phyloP scores from a whole-genome alignment of 2,888 invertebrate genomes.

The Papilio elwesi region DNA sequence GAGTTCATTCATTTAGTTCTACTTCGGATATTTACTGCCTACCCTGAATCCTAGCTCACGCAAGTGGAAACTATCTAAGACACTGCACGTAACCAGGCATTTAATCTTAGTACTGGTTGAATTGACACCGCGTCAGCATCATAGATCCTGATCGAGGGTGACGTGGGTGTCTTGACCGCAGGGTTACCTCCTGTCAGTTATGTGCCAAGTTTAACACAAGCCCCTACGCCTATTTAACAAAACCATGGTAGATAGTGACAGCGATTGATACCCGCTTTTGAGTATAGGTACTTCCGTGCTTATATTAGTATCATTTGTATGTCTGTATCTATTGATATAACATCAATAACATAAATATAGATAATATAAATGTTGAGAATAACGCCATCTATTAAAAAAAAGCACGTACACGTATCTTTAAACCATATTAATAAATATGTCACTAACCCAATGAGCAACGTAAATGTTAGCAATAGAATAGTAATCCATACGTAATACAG shows the following conservation, averaged over 20 bases:
- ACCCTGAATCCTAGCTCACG: background rate
- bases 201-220: background rate
- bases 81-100: background rate
- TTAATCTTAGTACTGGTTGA: background rate
- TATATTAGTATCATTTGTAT: background rate
- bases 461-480: conserved; percentile 9
- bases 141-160: background rate
- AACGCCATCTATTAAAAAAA: background rate
- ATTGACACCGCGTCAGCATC: background rate
- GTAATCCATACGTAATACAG: conserved; percentile 16
- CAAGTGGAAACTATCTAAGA: background rate
- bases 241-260: background rate
- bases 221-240: conserved; percentile 3
- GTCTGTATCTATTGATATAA: background rate
- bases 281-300: background rate
- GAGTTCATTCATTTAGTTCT: too few species aligned
- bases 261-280: background rate
- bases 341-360: background rate
- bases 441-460: background rate
- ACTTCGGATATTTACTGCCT: too few species aligned
- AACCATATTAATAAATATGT: too few species aligned
- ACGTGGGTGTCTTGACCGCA: conserved; percentile 16
- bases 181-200: conserved; percentile 3
- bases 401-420: too few species aligned
- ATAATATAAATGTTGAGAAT: background rate